Percentiles rank a stretch among this genome's conserved stretches.
Conservation (phyloP, 2,888 invertebrate species). For the Metellina segmentata region DNA sequence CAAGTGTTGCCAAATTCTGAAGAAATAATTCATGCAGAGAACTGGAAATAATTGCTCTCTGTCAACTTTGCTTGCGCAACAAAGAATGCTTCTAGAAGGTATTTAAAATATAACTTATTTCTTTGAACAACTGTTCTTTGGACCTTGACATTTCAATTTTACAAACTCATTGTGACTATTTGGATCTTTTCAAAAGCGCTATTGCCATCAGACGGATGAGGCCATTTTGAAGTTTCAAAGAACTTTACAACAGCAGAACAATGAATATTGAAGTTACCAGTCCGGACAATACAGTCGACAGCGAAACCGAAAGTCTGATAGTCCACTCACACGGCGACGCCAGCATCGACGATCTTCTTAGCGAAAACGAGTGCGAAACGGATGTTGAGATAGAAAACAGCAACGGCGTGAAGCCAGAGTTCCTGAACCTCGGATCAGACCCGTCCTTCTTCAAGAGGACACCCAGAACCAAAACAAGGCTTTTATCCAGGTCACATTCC, state of each 20-base stretch:
- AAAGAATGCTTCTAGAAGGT: no score
- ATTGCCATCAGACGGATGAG: no score
- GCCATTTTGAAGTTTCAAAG: background rate
- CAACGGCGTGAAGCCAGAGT: slow-evolving; percentile 34
- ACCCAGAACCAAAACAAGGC: slow-evolving; percentile 60
- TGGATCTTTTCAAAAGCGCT: no score
- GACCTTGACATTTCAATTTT: no score
- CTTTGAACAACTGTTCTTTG: no score
- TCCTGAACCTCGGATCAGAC: slow-evolving; percentile 15
- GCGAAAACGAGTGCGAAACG: slow-evolving; percentile 59
- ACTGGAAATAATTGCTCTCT: no score
- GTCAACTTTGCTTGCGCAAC: no score
- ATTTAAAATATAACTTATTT: no score
- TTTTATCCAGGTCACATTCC: slow-evolving; percentile 68
- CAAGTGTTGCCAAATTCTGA: no score
- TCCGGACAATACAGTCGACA: slow-evolving; percentile 35
- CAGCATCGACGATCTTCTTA: slow-evolving; percentile 53
- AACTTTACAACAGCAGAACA: background rate
- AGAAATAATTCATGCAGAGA: no score
- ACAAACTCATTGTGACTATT: no score
- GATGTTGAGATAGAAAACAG: slow-evolving; percentile 54
- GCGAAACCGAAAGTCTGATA: slow-evolving; percentile 63
- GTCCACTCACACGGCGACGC: slow-evolving; percentile 56
- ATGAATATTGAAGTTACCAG: slow-evolving; percentile 31
- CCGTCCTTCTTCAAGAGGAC: background rate